Conservation (phyloP, 2,113 vertebrate species). For the Caranx ignobilis region DNA sequence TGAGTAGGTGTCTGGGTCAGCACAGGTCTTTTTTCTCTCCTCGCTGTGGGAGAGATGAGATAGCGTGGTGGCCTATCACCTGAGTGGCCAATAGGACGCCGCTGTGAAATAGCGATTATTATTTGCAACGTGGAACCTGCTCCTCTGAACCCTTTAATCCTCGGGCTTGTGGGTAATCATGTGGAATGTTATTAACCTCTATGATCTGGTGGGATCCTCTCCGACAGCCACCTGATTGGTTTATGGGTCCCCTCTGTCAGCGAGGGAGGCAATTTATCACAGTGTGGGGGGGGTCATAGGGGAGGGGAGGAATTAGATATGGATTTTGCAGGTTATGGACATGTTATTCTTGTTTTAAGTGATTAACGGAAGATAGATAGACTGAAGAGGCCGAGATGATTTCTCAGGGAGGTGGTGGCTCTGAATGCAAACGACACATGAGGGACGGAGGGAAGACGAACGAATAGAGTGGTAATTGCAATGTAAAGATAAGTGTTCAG, state of each 20-base stretch:
- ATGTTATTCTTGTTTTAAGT: slow-evolving; percentile 53
- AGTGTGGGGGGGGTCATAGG: neutral
- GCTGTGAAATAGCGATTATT: slow-evolving; percentile 71
- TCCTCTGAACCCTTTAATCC: slow-evolving; percentile 63
- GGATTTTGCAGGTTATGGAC: slow-evolving; percentile 37
- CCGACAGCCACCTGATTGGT: slow-evolving; percentile 48
- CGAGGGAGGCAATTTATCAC: slow-evolving; percentile 36
- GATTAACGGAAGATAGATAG: slow-evolving; percentile 57
- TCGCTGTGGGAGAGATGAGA: slow-evolving; percentile 50
- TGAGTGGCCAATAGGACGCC: slow-evolving; percentile 40
- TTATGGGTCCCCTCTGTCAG: neutral
- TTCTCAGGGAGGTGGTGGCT: slow-evolving; percentile 21
- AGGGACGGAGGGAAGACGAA: slow-evolving; percentile 2
- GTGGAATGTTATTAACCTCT: slow-evolving; percentile 79
- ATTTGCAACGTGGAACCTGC: slow-evolving; percentile 58
- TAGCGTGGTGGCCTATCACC: slow-evolving; percentile 53
- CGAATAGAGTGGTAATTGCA: slow-evolving; percentile 21
- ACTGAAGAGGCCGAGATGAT: slow-evolving; percentile 32
- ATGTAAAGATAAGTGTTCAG: slow-evolving; percentile 41
- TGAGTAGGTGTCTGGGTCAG: slow-evolving; percentile 30
- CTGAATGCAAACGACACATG: slow-evolving; percentile 1
- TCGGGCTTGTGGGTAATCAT: slow-evolving; percentile 73
- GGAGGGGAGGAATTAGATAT: slow-evolving; percentile 35
- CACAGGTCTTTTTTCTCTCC: slow-evolving; percentile 15
- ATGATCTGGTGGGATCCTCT: slow-evolving; percentile 40